These are phyloP conservation scores for Meloidogyne hapla DNA, from an alignment of 1,140 invertebrate genomes.

Conservation along the genomic window DNA sequence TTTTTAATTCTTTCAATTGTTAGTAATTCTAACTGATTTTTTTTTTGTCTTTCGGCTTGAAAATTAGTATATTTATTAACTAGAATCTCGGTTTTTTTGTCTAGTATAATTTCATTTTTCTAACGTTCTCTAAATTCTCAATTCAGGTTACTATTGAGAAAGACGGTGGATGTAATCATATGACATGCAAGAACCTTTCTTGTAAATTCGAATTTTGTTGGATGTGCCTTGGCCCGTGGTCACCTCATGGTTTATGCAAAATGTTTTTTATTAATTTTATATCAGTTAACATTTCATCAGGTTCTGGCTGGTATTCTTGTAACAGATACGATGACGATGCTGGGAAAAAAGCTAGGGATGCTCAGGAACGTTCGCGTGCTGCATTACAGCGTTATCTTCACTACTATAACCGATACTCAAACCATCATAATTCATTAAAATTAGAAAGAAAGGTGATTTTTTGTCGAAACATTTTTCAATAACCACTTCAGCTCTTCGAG, in stretches of 20 bases:
- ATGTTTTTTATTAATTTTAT: conserved; percentile 3
- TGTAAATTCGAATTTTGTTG: conserved; percentile 98
- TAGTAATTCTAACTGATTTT: not conserved
- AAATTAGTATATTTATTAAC: too few species aligned
- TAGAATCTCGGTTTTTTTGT: too few species aligned
- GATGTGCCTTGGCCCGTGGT: conserved; percentile 97
- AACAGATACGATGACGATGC: conserved; percentile 96
- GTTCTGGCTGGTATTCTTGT: conserved; percentile 78
- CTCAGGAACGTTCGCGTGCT: conserved; percentile 84
- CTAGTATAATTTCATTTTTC: not conserved
- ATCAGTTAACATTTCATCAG: conserved; percentile 8
- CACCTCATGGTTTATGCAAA: conserved; percentile 78
- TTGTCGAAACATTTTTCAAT: conserved; percentile 2
- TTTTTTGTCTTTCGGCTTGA: too few species aligned
- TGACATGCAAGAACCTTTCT: conserved; percentile 98
- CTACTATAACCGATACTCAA: conserved; percentile 98
- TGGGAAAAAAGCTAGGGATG: conserved; percentile 89
- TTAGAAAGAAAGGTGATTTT: conserved; percentile 82
- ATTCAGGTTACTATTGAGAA: conserved; percentile 64
- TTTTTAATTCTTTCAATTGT: too few species aligned
- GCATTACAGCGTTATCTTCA: conserved; percentile 90
- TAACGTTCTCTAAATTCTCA: not conserved
- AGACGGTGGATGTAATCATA: conserved; percentile 87
- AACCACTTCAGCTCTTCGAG: conserved; percentile 72
- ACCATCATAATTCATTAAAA: conserved; percentile 96